Percentiles rank a stretch among this genome's conserved stretches.
phyloP scores from a whole-genome alignment of 2,888 invertebrate species.

The Thymelicus sylvestris region DNA sequence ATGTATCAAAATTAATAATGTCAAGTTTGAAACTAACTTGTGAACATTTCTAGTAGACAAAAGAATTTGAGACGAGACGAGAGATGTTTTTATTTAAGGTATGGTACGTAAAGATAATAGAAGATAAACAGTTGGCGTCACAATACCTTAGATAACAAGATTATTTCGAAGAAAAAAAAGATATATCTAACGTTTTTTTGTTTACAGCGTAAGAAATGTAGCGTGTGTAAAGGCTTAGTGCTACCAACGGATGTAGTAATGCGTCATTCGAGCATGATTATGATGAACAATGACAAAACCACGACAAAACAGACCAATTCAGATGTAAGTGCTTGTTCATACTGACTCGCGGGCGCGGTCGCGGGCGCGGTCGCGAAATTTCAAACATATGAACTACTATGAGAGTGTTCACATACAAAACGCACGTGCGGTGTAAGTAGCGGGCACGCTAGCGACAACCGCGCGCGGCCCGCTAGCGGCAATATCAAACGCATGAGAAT shows the following conservation, averaged over 20 bases:
- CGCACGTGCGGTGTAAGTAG: no score
- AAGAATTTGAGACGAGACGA: background rate
- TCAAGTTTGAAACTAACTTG: background rate
- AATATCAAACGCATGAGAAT: no score
- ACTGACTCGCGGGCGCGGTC: no score
- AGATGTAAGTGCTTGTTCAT: slow-evolving; percentile 37
- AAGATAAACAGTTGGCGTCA: slow-evolving; percentile 10
- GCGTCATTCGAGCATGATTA: slow-evolving; percentile 37
- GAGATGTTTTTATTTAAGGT: background rate
- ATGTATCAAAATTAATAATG: background rate
- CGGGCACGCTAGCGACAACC: no score
- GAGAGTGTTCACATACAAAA: no score
- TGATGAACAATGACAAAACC: background rate
- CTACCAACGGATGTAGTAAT: slow-evolving; percentile 31
- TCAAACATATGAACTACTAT: no score
- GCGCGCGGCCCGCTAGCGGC: no score
- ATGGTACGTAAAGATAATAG: background rate
- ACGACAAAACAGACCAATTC: slow-evolving; percentile 33
- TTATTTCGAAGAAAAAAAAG: slow-evolving; percentile 12
- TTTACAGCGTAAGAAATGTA: slow-evolving; percentile 14
- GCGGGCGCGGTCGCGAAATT: no score
- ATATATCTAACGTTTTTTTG: slow-evolving; percentile 18
- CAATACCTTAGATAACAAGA: slow-evolving; percentile 12
- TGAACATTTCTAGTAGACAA: background rate
- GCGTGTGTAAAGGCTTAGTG: slow-evolving; percentile 19